These are phyloP conservation scores for Biston betularia DNA, from an alignment of 2,888 invertebrate genomes.

Conservation along the genomic window DNA sequence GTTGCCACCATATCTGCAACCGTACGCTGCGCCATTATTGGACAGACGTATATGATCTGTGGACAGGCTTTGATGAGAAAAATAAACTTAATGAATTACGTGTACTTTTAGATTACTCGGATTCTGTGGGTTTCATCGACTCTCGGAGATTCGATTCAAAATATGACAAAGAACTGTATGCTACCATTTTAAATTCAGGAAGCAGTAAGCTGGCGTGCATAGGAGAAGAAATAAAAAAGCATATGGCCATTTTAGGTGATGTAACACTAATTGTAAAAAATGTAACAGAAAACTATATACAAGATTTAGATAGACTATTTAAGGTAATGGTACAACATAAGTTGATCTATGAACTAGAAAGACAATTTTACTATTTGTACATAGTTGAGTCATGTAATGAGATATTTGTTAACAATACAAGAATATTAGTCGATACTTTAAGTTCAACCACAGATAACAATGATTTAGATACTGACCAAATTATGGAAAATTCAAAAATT, in stretches of 20 bases:
- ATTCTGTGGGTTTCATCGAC: too few relatives aligned
- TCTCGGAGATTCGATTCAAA: not conserved
- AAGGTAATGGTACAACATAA: constrained; percentile 1
- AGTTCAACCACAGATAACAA: not conserved
- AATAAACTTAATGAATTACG: too few relatives aligned
- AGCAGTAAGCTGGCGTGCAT: not conserved
- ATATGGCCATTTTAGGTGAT: not conserved
- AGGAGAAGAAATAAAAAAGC: constrained; percentile 4
- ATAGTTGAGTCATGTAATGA: constrained; percentile 6
- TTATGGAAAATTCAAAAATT: not conserved
- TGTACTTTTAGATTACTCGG: not conserved
- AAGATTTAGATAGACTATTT: constrained; percentile 5
- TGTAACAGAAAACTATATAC: not conserved
- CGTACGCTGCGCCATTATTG: too few relatives aligned
- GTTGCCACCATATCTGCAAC: too few relatives aligned
- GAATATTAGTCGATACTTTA: not conserved
- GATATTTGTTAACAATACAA: not conserved
- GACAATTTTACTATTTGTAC: constrained; percentile 14
- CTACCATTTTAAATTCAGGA: not conserved
- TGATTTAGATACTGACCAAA: not conserved
- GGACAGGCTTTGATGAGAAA: too few relatives aligned
- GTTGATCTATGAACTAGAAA: constrained; percentile 9
- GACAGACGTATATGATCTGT: too few relatives aligned
- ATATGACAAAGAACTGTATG: not conserved
- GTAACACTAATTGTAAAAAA: not conserved